Evolutionary conservation across 2,888 invertebrate species (phyloP).

Genomic region (Pimpla rufipes): DNA sequence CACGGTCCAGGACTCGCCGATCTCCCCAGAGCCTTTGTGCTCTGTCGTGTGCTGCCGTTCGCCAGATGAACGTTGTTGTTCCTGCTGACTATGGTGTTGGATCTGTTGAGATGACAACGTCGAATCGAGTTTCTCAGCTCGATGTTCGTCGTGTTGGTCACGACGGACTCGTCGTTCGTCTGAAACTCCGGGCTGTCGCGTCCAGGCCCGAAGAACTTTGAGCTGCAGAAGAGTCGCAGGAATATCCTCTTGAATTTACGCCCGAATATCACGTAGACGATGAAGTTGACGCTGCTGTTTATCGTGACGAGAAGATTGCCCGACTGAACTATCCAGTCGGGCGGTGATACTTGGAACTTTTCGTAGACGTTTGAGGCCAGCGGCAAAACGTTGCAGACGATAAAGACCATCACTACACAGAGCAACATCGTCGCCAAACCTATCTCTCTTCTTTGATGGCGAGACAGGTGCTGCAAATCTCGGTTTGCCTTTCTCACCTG

Average conservation of each 20-base stretch:
- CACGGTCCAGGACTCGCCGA: slow-evolving; percentile 86
- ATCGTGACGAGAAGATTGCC: slow-evolving; percentile 98
- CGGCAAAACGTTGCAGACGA: slow-evolving; percentile 96
- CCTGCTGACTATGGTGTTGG: slow-evolving; percentile 85
- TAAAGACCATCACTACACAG: slow-evolving; percentile 97
- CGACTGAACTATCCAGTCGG: slow-evolving; percentile 91
- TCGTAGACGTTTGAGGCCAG: slow-evolving; percentile 95
- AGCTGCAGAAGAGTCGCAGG: slow-evolving; percentile 91
- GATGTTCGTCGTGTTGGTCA: slow-evolving; percentile 89
- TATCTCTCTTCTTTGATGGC: slow-evolving; percentile 96
- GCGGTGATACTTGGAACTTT: slow-evolving; percentile 90
- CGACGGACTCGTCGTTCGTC: slow-evolving; percentile 94
- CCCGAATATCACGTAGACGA: slow-evolving; percentile 99
- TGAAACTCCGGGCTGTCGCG: slow-evolving; percentile 90
- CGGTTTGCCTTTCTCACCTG: slow-evolving; percentile 95
- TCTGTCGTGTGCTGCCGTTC: slow-evolving; percentile 78
- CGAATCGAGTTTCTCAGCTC: slow-evolving; percentile 90
- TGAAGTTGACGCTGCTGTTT: slow-evolving; percentile 98
- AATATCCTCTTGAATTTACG: slow-evolving; percentile 97
- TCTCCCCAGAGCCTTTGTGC: slow-evolving; percentile 75
- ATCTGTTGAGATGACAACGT: slow-evolving; percentile 86
- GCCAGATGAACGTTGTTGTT: slow-evolving; percentile 80
- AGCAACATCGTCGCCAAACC: slow-evolving; percentile 97
- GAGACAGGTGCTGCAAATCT: slow-evolving; percentile 95
- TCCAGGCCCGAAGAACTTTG: slow-evolving; percentile 86